Evolutionary conservation across 2,888 invertebrate species (phyloP).

Genomic region (Parnassius orleans): DNA sequence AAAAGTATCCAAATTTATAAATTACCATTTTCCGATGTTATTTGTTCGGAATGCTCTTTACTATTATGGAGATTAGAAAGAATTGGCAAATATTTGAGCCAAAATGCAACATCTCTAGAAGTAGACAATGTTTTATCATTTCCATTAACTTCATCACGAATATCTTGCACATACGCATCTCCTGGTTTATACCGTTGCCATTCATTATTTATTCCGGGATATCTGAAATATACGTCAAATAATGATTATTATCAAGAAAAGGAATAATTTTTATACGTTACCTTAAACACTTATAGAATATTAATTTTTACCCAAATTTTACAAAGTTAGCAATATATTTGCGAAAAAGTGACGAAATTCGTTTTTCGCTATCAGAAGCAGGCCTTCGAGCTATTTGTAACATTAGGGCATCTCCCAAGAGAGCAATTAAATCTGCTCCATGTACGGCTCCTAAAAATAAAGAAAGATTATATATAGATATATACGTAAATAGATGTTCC

Average conservation of each 20-base stretch:
- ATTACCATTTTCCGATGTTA: slow-evolving; percentile 50
- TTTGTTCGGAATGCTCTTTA: slow-evolving; percentile 53
- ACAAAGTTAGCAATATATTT: slow-evolving; percentile 67
- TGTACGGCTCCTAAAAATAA: slow-evolving; percentile 80
- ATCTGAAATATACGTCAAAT: slow-evolving; percentile 49
- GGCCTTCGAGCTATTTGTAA: slow-evolving; percentile 84
- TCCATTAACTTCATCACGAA: slow-evolving; percentile 43
- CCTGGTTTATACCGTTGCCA: slow-evolving; percentile 83
- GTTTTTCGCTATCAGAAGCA: slow-evolving; percentile 81
- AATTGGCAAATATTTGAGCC: slow-evolving; percentile 71
- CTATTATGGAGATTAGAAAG: slow-evolving; percentile 44
- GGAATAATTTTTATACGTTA: background rate
- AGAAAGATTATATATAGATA: background rate
- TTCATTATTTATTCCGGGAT: slow-evolving; percentile 78
- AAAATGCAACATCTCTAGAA: slow-evolving; percentile 57
- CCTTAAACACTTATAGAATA: background rate
- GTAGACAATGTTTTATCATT: slow-evolving; percentile 34
- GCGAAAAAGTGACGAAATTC: slow-evolving; percentile 58
- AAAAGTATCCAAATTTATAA: slow-evolving; percentile 1
- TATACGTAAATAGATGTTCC: too few species aligned
- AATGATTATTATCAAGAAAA: background rate
- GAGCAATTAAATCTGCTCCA: slow-evolving; percentile 83
- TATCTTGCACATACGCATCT: slow-evolving; percentile 73
- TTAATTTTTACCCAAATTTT: slow-evolving; percentile 66
- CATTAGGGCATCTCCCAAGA: slow-evolving; percentile 84